These are phyloP conservation scores for Melanaphis sacchari DNA, from an alignment of 1,140 invertebrate genomes.

Conservation along the genomic window DNA sequence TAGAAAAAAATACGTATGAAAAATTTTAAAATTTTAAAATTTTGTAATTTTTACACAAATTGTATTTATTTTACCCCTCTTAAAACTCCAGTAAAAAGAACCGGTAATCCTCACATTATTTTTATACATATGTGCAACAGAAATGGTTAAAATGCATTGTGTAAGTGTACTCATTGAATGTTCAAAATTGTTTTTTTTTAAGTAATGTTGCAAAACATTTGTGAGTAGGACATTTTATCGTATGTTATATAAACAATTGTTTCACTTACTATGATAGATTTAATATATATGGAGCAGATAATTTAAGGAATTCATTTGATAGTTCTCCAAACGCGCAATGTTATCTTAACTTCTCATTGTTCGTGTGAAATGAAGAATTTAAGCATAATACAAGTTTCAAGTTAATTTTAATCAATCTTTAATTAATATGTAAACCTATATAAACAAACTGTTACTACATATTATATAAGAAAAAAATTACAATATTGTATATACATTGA, in stretches of 20 bases:
- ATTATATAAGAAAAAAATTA: not conserved
- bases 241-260: not conserved
- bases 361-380: not conserved
- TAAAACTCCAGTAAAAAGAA: not conserved
- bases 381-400: not conserved
- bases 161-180: too few relatives aligned
- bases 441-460: not conserved
- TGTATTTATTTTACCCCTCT: not conserved
- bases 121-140: not conserved
- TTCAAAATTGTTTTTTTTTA: not conserved
- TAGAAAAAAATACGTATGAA: not conserved
- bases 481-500: not conserved
- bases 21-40: not conserved
- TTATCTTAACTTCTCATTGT: not conserved
- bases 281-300: not conserved
- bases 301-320: not conserved
- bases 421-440: not conserved
- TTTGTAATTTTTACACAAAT: too few relatives aligned
- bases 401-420: not conserved
- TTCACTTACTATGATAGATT: not conserved
- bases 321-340: not conserved
- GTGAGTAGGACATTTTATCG: not conserved
- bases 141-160: not conserved
- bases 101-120: not conserved
- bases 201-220: not conserved